Evolutionary conservation across 2,888 invertebrate species (phyloP).

Genomic region (Dione juno): DNA sequence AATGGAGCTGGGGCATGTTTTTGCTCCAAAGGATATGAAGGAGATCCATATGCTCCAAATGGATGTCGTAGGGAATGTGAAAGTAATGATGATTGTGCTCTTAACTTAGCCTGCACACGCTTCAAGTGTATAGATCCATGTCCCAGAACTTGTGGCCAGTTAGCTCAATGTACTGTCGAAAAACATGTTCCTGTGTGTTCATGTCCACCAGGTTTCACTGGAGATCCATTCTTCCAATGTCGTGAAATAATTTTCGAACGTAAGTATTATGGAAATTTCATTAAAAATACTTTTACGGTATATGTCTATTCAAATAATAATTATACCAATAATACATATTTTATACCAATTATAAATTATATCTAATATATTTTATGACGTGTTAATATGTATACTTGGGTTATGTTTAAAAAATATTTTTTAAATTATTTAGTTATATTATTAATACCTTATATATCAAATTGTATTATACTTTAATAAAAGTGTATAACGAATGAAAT

Average conservation of each 20-base stretch:
- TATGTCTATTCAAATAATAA: no score
- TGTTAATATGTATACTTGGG: no score
- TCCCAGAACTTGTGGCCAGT: slow-evolving; percentile 91
- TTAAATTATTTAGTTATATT: no score
- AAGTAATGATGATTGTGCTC: slow-evolving; percentile 89
- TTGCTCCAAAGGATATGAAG: slow-evolving; percentile 90
- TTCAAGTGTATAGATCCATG: slow-evolving; percentile 94
- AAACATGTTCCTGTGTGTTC: slow-evolving; percentile 91
- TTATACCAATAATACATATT: no score
- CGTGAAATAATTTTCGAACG: slow-evolving; percentile 79
- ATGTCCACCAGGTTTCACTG: slow-evolving; percentile 89
- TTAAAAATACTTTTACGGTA: neutral
- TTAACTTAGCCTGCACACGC: slow-evolving; percentile 88
- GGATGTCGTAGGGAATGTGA: slow-evolving; percentile 92
- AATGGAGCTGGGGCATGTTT: slow-evolving; percentile 94
- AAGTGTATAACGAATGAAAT: no score
- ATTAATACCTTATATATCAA: no score
- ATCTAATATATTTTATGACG: no score
- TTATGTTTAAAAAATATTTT: no score
- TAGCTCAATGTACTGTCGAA: slow-evolving; percentile 90
- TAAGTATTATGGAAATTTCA: slow-evolving; percentile 51
- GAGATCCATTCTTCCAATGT: slow-evolving; percentile 92
- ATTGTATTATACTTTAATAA: no score
- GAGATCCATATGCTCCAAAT: slow-evolving; percentile 90
- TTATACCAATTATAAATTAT: no score